These are phyloP conservation scores for Dolichallabes microphthalmus DNA, from an alignment of 2,113 vertebrate genomes.

Conservation along the genomic window DNA sequence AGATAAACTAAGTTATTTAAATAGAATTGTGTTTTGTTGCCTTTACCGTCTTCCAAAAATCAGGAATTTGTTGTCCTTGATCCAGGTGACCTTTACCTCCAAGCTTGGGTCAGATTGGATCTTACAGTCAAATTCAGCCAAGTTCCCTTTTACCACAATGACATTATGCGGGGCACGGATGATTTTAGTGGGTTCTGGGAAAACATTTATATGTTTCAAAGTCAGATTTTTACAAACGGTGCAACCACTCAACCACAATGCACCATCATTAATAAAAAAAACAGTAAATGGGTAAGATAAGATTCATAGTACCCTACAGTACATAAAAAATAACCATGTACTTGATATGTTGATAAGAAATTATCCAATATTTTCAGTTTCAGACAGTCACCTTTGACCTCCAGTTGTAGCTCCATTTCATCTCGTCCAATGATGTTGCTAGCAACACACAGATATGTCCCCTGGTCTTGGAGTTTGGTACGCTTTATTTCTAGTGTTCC, in stretches of 20 bases:
- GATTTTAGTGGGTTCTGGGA: conserved; percentile 87
- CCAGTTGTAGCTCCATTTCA: conserved; percentile 85
- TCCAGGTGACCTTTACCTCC: conserved; percentile 81
- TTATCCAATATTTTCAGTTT: neutral
- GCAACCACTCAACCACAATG: neutral
- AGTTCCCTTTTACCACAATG: conserved; percentile 77
- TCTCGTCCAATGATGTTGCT: conserved; percentile 90
- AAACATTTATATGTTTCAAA: conserved; percentile 16
- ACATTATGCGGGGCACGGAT: conserved; percentile 82
- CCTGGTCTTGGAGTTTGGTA: conserved; percentile 85
- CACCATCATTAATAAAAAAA: neutral
- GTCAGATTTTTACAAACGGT: neutral
- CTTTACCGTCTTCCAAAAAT: conserved; percentile 74
- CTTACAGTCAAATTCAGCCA: conserved; percentile 82
- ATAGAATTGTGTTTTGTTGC: neutral
- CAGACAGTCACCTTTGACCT: conserved; percentile 87
- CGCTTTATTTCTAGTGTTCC: conserved; percentile 88
- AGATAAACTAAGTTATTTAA: neutral
- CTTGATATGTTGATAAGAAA: neutral
- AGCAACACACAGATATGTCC: conserved; percentile 87
- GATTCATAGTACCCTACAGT: neutral
- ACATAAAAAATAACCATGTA: neutral
- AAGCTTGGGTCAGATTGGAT: conserved; percentile 80
- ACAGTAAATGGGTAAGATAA: neutral
- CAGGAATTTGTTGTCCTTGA: conserved; percentile 80